phyloP scores from a whole-genome alignment of 2,888 invertebrate species.

The Andrena haemorrhoa region DNA sequence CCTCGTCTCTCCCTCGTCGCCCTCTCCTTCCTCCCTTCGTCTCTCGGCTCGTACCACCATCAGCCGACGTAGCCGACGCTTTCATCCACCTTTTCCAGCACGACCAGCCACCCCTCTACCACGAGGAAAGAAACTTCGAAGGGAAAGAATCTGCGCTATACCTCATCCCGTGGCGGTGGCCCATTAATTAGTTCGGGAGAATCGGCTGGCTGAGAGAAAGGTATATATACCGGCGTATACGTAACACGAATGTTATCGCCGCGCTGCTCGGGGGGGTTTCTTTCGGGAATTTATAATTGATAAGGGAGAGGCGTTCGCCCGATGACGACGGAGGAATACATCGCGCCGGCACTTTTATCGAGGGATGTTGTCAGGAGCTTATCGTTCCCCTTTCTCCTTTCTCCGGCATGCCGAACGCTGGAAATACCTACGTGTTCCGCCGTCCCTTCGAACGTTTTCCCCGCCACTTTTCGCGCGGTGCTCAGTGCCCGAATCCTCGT shows the following conservation, averaged over 20 bases:
- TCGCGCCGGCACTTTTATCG: neutral
- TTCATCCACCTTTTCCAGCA: constrained; percentile 78
- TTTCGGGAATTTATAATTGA: constrained; percentile 30
- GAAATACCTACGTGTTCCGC: no score
- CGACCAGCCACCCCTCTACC: constrained; percentile 64
- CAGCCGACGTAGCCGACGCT: constrained; percentile 83
- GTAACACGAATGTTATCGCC: constrained; percentile 42
- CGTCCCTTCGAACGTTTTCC: no score
- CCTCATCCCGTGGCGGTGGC: constrained; percentile 57
- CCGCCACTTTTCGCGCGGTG: no score
- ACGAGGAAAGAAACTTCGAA: constrained; percentile 81
- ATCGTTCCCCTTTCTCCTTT: no score
- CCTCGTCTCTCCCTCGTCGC: constrained; percentile 69
- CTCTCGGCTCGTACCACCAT: constrained; percentile 86
- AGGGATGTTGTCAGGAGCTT: neutral
- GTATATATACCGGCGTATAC: neutral
- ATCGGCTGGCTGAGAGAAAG: constrained; percentile 24
- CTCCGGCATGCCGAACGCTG: no score
- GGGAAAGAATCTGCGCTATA: constrained; percentile 79
- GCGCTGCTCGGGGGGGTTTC: neutral
- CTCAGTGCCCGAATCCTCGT: no score
- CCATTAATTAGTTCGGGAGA: constrained; percentile 68
- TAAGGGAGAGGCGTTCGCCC: neutral
- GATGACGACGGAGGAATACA: neutral
- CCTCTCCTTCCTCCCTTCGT: constrained; percentile 85